These are phyloP conservation scores for Tragelaphus strepsiceros DNA, from an alignment of 2,113 vertebrate genomes.

Conservation along the genomic window DNA sequence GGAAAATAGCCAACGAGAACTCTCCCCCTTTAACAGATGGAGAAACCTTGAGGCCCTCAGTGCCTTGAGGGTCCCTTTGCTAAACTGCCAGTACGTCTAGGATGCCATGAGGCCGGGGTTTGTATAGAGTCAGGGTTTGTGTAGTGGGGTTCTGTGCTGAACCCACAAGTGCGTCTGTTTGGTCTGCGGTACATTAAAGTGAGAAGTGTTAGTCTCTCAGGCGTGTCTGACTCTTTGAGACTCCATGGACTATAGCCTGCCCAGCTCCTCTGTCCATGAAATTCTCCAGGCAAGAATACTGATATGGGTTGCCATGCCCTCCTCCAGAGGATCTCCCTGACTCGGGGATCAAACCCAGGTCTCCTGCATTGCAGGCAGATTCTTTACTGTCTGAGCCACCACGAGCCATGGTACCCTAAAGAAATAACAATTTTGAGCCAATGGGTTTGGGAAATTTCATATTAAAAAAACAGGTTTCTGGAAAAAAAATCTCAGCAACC, in stretches of 20 bases:
- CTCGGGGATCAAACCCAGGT: background rate
- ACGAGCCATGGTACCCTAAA: background rate
- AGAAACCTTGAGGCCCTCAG: accelerated
- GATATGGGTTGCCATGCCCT: background rate
- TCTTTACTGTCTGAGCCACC: background rate
- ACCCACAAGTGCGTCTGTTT: background rate
- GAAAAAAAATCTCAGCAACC: background rate
- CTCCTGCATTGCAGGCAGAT: background rate
- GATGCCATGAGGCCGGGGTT: background rate
- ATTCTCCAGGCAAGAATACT: background rate
- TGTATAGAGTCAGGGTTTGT: background rate
- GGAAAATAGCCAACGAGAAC: background rate
- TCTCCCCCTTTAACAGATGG: background rate
- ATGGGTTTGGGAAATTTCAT: background rate
- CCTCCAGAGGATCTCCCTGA: background rate
- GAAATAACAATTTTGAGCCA: background rate
- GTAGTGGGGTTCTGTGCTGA: background rate
- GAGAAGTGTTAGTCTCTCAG: background rate
- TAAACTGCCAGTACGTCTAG: background rate
- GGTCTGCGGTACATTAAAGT: background rate
- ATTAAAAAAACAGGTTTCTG: background rate
- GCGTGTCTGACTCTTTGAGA: background rate
- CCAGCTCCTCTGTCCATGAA: background rate
- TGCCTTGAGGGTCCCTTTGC: background rate
- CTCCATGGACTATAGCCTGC: background rate